Base-by-base conservation (phyloP, 2,888 invertebrate genomes). In the Lottia gigantea region DNA sequence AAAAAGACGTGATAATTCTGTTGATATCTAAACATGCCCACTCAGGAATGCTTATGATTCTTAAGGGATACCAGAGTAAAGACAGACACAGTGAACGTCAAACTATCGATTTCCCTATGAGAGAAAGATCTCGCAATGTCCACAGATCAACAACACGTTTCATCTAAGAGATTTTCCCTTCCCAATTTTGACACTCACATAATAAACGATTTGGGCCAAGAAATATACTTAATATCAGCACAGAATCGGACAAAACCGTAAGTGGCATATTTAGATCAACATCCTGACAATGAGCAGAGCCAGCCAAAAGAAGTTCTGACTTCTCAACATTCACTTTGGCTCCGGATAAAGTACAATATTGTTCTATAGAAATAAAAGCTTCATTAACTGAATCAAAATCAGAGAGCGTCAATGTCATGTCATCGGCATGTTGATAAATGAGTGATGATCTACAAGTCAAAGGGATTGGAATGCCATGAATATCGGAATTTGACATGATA, bases 241-340 rank as follows among this genome's bases (percentile, higher is more conserved):
- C 23, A 23, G 19, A 23, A 55, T 55, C 55, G 4, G n/a, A 16
- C 23, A 55, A 8, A 23, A 55, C 55, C 23, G 12, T 55, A 55
- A 55, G 55, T 2, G 55, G 55, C 23, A 55, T 55, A 14, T 23
- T 23, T 23, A 55, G 19, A 23, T 23, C 23, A 12, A 2, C 23
- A 7, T 1, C 19, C n/a, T 55, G 2, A 55, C 55, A 55, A 2
- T n/a, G 23, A 12, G 23, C 55, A 11, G 55, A 12, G 14, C 55
- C 55, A 23, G 55, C 55, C 23, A 55, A 11, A n/a, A 55, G 23
- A 23, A 55, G 55, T 23, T 55, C 55, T 12, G 55, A 55, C 16
- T 55, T 55, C 55, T 55, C 55, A 55, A 55, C 23, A 55, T 55
- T 55, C 7, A 55, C 55, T 55, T 55, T 55, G 23, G 55, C 55